Percentiles rank a stretch among this genome's conserved stretches.
phyloP scores from a whole-genome alignment of 2,888 invertebrate species.

The Amblyjoppa fuscipennis region DNA sequence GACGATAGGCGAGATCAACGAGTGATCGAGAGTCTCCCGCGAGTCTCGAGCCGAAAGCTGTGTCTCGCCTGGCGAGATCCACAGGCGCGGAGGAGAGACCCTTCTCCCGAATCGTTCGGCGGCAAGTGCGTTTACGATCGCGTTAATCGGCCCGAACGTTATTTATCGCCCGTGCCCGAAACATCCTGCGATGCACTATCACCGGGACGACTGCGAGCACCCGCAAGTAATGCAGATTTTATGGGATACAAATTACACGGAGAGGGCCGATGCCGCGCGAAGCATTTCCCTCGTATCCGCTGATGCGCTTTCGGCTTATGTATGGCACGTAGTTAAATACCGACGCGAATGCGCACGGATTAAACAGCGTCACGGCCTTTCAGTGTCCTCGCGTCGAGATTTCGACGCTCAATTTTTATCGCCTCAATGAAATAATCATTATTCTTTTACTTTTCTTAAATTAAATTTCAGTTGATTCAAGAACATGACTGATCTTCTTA shows the following conservation, averaged over 20 bases:
- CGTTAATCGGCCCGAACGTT: conserved; percentile 58
- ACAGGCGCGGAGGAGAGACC: conserved; percentile 12
- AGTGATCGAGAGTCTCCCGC: conserved; percentile 28
- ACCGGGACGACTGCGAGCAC: conserved; percentile 28
- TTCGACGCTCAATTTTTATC: too few species aligned
- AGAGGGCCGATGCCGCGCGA: conserved; percentile 29
- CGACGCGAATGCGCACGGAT: too few species aligned
- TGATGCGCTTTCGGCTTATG: conserved; percentile 37
- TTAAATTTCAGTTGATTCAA: not conserved
- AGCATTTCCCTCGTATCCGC: conserved; percentile 21
- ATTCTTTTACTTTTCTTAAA: not conserved
- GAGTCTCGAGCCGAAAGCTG: conserved; percentile 25
- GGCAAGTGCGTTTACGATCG: conserved; percentile 62
- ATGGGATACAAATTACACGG: conserved; percentile 64
- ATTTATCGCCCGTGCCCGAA: conserved; percentile 42
- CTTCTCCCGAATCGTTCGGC: conserved; percentile 57
- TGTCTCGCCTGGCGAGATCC: conserved; percentile 35
- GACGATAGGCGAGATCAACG: conserved; percentile 19
- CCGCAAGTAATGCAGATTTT: conserved; percentile 63
- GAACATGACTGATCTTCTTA: not conserved
- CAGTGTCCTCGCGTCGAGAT: too few species aligned
- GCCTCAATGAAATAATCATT: too few species aligned
- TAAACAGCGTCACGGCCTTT: too few species aligned
- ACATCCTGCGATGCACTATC: conserved; percentile 23
- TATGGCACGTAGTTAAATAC: conserved; percentile 1